Percentiles rank a stretch among this genome's conserved stretches.
phyloP scores from a whole-genome alignment of 2,797 vertebrate genomes.

The Falco biarmicus region DNA sequence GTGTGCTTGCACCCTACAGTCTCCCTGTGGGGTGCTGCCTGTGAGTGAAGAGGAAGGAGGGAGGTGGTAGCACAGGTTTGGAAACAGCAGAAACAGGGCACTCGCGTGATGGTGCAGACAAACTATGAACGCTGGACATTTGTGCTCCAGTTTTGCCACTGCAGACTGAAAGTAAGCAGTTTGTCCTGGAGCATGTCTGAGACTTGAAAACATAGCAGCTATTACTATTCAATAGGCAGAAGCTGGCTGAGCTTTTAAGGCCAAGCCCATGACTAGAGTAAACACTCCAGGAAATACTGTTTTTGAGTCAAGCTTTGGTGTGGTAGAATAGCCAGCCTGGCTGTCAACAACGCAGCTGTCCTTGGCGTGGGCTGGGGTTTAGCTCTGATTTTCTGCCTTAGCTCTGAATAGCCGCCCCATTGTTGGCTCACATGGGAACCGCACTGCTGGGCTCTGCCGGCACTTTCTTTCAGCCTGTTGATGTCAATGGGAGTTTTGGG shows the following conservation, averaged over 20 bases:
- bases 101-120: not conserved
- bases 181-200: not conserved
- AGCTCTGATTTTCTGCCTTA: constrained; percentile 50
- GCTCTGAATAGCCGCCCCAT: constrained; percentile 48
- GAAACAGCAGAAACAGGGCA: not conserved
- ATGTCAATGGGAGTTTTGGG: constrained; percentile 20
- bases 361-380: constrained; percentile 14
- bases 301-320: constrained; percentile 11
- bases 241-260: constrained; percentile 23
- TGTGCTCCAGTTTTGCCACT: not conserved
- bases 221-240: constrained; percentile 3
- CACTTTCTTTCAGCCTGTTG: not conserved
- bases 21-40: not conserved
- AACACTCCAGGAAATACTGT: constrained; percentile 24
- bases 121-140: rapidly evolving
- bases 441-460: not conserved
- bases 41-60: not conserved
- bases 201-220: not conserved
- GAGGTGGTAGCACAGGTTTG: not conserved
- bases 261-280: not conserved
- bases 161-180: not conserved
- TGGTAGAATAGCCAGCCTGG: not conserved
- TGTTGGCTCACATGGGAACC: constrained; percentile 32
- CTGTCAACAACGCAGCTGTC: constrained; percentile 59
- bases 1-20: not conserved